phyloP scores from a whole-genome alignment of 1,140 invertebrate genomes.

The Paraescarpia echinospica region DNA sequence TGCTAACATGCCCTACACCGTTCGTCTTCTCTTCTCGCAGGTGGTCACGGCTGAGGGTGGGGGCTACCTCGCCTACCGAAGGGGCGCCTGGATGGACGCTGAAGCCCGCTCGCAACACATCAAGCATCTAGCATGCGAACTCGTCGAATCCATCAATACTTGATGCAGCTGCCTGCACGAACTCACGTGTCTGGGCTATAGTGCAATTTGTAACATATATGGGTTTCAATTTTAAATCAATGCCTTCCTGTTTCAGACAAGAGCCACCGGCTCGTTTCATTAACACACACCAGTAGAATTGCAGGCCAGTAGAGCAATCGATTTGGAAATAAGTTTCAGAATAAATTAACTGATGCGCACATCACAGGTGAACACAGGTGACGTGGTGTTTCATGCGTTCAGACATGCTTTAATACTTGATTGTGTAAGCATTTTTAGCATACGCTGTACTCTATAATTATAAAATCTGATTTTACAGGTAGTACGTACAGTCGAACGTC shows the following conservation, averaged over 20 bases:
- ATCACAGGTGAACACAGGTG: neutral
- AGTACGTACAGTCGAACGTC: too few species aligned
- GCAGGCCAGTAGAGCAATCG: neutral
- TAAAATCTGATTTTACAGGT: too few species aligned
- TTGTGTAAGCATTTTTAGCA: neutral
- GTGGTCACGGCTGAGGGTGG: conserved; percentile 18
- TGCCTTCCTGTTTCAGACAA: neutral
- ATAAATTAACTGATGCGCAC: neutral
- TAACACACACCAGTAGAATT: neutral
- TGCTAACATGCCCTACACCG: neutral
- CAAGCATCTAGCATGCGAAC: conserved; percentile 27
- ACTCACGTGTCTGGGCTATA: neutral
- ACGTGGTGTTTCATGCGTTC: neutral
- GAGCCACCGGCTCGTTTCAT: neutral
- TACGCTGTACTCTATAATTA: too few species aligned
- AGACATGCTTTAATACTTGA: neutral
- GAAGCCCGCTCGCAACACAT: conserved; percentile 17
- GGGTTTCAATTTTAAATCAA: neutral
- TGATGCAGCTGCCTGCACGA: neutral
- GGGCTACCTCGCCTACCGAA: conserved; percentile 22
- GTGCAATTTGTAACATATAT: neutral
- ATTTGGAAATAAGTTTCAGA: neutral
- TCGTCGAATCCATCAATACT: conserved; percentile 10
- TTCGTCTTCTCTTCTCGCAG: neutral
- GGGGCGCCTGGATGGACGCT: conserved; percentile 20